Base-by-base conservation (phyloP, 1,140 invertebrate species). In the Aphelinus certus region DNA sequence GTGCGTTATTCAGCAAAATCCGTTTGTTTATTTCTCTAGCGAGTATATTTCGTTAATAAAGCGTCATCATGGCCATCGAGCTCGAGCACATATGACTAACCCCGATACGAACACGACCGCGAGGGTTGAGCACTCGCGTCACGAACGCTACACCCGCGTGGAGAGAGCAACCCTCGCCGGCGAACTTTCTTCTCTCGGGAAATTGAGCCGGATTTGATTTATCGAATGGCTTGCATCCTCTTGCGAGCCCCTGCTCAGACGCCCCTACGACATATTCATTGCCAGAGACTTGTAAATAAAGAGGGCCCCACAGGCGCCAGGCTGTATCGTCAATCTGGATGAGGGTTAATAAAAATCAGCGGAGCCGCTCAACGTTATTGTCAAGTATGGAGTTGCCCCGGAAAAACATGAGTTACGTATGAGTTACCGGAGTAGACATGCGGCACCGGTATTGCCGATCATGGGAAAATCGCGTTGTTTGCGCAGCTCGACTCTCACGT, bases 181-280 rank as follows among this genome's bases (percentile, higher is more conserved):
- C 67, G 78, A 83, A 83, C 79, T 78, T 85, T 83, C 78, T 82
- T 84, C 77, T 26, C 26, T 75, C 77, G 79, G 78, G 77, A 83
- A 85, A 85, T 85, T 84, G 83, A 85, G 79, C 81, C 75, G 77
- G 80, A 84, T 85, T 84, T 86, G 82, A 87, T 79, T 85, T 85
- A 86, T 83, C 71, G 80, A 74, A 80, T 72, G 77, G 71, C 80
- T 76, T 71, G 63, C 78, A 75, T 82, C 83, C 79, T 81, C 75
- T 78, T 9, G 51, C 51, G 51, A 53, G 51, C 26, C 10, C 55
- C 58, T 68, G 70, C 76, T 68, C 73, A 46, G 62, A 56, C 58
- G 62, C 63, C 73, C 77, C 75, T 53, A 67, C 80, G 74, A 81
- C 76, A 80, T 81, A 81, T 84, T 77, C 76, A 81, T 83, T 82